phyloP scores from a whole-genome alignment of 2,888 invertebrate species.

The Papilio gigon region DNA sequence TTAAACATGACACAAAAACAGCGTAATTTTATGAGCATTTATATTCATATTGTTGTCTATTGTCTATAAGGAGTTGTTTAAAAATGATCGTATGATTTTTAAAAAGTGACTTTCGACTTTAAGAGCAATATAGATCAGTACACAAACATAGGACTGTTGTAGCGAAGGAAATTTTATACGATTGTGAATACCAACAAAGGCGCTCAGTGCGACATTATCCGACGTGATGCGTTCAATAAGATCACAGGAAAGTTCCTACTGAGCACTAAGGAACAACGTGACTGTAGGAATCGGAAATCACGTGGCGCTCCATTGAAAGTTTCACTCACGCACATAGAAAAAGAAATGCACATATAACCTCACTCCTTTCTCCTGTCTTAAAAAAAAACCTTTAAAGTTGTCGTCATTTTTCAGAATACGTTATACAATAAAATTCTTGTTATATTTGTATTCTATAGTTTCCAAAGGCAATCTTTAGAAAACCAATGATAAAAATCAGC shows the following conservation, averaged over 20 bases:
- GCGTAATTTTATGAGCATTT: no score
- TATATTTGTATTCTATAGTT: no score
- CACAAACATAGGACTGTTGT: background rate
- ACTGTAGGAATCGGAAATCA: background rate
- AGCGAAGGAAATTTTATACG: slow-evolving; percentile 16
- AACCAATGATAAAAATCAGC: no score
- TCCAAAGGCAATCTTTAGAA: no score
- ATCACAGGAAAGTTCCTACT: slow-evolving; percentile 19
- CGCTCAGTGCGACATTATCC: slow-evolving; percentile 12
- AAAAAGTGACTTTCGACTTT: background rate
- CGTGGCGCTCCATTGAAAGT: background rate
- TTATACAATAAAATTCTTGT: no score
- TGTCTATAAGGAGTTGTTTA: background rate
- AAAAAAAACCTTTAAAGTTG: no score
- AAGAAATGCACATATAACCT: background rate
- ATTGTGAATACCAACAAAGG: slow-evolving; percentile 10
- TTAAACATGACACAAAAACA: no score
- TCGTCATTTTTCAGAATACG: no score
- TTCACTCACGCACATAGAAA: background rate
- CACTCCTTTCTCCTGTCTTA: no score
- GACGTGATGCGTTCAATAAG: slow-evolving; percentile 17
- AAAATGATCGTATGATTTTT: background rate
- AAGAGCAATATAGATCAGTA: background rate
- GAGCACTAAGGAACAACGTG: background rate
- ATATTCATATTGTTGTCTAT: background rate